A percentile compares a stretch with the other conserved stretches of the same genome.
phyloP scores from a whole-genome alignment of 1,140 invertebrate species.

The Bilobella aurantiaca region DNA sequence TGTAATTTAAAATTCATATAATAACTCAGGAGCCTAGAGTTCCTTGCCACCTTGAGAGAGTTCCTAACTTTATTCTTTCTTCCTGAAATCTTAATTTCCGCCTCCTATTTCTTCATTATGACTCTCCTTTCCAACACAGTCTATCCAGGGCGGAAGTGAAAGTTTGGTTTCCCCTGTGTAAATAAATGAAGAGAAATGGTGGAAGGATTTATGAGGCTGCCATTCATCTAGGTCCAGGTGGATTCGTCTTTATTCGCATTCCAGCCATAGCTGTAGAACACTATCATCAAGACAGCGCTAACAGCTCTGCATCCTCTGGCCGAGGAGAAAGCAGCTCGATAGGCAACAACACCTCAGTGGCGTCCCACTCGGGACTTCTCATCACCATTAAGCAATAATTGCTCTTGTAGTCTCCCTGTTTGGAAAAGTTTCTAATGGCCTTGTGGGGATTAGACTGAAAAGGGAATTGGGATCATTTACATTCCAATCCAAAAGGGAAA shows the following conservation, averaged over 20 bases:
- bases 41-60: too few species aligned
- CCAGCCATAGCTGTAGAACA: not conserved
- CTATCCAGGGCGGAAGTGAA: not conserved
- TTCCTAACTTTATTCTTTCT: not conserved
- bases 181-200: constrained; percentile 9
- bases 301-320: not conserved
- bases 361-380: not conserved
- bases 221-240: constrained; percentile 8
- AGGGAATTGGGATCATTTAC: constrained; percentile 2
- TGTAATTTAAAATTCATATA: not conserved
- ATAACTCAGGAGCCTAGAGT: too few species aligned
- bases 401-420: constrained; percentile 4
- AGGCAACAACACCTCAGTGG: too few species aligned
- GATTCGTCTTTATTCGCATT: not conserved
- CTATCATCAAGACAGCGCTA: not conserved
- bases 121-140: not conserved
- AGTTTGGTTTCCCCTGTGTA: constrained; percentile 4
- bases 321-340: too few species aligned
- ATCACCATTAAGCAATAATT: constrained; percentile 7
- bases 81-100: not conserved
- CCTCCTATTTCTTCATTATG: constrained; percentile 4
- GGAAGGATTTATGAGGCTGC: not conserved
- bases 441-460: not conserved
- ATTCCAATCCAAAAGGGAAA: not conserved
- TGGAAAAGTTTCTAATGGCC: not conserved